Evolutionary conservation across 2,797 vertebrate genomes (phyloP).

Genomic region (Notamacropus eugenii): DNA sequence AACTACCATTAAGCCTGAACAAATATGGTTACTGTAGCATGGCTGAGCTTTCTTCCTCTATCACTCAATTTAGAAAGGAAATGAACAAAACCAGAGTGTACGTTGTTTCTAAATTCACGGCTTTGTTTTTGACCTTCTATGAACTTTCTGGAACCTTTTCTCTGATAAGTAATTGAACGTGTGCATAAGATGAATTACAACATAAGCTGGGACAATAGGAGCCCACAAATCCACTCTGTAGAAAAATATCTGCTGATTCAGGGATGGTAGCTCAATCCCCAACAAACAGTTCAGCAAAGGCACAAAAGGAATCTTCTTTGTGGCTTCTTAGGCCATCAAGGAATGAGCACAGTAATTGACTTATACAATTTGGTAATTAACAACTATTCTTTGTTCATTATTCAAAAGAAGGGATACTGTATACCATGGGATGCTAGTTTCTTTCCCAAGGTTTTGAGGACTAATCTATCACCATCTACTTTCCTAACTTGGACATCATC

Average conservation of each 20-base stretch:
- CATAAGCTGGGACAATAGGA: constrained; percentile 40
- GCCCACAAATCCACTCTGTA: constrained; percentile 38
- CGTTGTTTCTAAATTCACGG: constrained; percentile 57
- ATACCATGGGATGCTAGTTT: neutral
- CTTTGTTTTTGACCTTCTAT: constrained; percentile 50
- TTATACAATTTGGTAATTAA: constrained; percentile 27
- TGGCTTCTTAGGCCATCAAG: constrained; percentile 16
- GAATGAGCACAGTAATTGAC: constrained; percentile 23
- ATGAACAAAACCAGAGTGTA: constrained; percentile 48
- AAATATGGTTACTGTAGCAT: constrained; percentile 30
- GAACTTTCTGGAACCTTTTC: constrained; percentile 56
- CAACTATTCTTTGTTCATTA: constrained; percentile 6
- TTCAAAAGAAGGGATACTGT: constrained; percentile 28
- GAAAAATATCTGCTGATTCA: constrained; percentile 49
- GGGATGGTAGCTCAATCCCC: constrained; percentile 20
- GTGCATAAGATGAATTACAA: constrained; percentile 63
- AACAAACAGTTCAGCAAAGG: constrained; percentile 49
- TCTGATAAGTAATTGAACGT: constrained; percentile 70
- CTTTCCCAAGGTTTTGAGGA: neutral
- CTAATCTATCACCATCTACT: neutral
- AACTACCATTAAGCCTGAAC: constrained; percentile 50
- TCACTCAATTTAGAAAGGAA: constrained; percentile 46
- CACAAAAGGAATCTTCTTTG: constrained; percentile 31
- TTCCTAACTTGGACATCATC: neutral
- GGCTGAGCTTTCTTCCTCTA: constrained; percentile 40